Evolutionary conservation across 2,797 vertebrate genomes (phyloP).

Genomic region (Periparus ater): DNA sequence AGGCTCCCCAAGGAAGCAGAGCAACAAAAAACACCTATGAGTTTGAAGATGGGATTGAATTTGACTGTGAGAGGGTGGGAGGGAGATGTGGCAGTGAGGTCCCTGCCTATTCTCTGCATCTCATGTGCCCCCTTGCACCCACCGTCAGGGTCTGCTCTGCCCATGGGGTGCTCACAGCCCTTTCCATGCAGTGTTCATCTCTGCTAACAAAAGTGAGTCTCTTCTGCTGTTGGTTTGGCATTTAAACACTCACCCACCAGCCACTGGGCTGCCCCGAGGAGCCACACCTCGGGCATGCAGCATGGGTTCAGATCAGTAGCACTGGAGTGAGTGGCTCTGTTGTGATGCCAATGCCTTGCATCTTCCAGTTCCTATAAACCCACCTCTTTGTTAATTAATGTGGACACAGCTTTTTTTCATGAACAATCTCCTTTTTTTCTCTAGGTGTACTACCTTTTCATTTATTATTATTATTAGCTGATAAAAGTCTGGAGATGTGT

Average conservation of each 20-base stretch:
- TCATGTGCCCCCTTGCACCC: not conserved
- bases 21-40: accelerated
- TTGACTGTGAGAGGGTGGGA: not conserved
- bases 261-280: not conserved
- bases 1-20: not conserved
- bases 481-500: not conserved
- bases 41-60: not conserved
- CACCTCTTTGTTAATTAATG: not conserved
- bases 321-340: not conserved
- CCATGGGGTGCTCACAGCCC: not conserved
- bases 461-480: not conserved
- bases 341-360: not conserved
- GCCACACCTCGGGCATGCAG: accelerated
- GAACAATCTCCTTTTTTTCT: not conserved
- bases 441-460: not conserved
- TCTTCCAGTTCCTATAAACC: not conserved
- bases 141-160: accelerated
- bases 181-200: not conserved
- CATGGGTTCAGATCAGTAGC: not conserved
- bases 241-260: not conserved
- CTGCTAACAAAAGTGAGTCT: not conserved
- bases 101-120: not conserved
- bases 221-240: not conserved
- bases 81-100: not conserved
- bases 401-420: not conserved